These are phyloP conservation scores for Lethrus apterus DNA, from an alignment of 1,140 invertebrate genomes.

Conservation along the genomic window DNA sequence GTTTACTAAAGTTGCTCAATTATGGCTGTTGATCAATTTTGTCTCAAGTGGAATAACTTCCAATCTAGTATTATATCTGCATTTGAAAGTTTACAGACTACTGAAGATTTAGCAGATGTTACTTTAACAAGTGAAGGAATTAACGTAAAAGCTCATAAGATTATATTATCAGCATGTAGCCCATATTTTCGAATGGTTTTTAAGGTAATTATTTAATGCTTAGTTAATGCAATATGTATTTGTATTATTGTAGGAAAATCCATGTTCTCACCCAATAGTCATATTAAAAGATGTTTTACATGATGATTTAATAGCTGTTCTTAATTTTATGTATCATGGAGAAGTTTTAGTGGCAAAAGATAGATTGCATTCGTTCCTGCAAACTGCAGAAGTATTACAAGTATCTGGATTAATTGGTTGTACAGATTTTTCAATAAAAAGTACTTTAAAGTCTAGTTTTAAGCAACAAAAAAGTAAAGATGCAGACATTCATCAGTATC, in stretches of 20 bases:
- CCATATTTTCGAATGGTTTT: conserved; percentile 45
- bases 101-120: conserved; percentile 54
- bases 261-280: conserved; percentile 75
- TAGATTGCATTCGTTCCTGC: conserved; percentile 61
- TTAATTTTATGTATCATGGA: conserved; percentile 73
- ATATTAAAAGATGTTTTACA: conserved; percentile 67
- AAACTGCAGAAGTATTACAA: conserved; percentile 64
- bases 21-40: conserved; percentile 44
- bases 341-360: conserved; percentile 68
- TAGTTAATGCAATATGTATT: not conserved
- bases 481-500: not conserved
- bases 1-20: too few species aligned
- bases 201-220: conserved; percentile 31
- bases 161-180: conserved; percentile 47
- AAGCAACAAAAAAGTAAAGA: conserved; percentile 4
- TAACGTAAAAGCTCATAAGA: conserved; percentile 45
- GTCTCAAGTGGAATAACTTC: conserved; percentile 59
- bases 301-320: conserved; percentile 56
- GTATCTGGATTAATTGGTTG: conserved; percentile 57
- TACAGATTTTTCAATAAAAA: conserved; percentile 14
- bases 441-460: not conserved
- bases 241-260: conserved; percentile 55
- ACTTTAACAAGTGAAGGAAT: conserved; percentile 53
- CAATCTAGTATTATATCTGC: conserved; percentile 49
- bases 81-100: conserved; percentile 47